Base-by-base conservation (phyloP, 2,888 invertebrate genomes). In the Fragum fragum region DNA sequence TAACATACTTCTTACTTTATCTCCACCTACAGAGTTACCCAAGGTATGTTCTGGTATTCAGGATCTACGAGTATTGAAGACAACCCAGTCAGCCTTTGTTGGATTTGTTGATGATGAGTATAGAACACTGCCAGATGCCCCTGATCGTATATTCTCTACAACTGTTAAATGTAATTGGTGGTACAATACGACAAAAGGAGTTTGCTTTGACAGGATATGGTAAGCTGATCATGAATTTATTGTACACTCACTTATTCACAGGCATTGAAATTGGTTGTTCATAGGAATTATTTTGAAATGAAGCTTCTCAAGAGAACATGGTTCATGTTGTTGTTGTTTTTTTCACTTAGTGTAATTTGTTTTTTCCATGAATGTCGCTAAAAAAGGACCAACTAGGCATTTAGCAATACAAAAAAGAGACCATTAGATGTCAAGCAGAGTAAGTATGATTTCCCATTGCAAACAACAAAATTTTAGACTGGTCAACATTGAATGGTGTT, bases 51-150 rank as follows among this genome's bases (percentile, higher is more conserved):
- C 87, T 52, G 97, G 97, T 11, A 94, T 97, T 73, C 96, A 96
- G 88, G 96, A 96, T 28, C 95, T 97, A 28, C 95, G 97, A 55
- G 96, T 97, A 0, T 94, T 97, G 83, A 97, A 97, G 94, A 97
- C 97, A 0, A 97, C 97, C 0, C 97, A 97, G 92, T 97, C 97
- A 0, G 96, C 97, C 0, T 97, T 97, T 92, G 96, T 96, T 1
- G 97, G 97, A 93, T 97, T 97, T 91, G 96, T 97, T 28, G 96
- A 96, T 92, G 97, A 97, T 91, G 97, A 97, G 90, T 97, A 96
- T 93, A 96, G 97, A 32, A 97, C 97, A 0, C 95, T 97, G 26
- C 96, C 97, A 0, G 97, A 97, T 94, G 96, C 96, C 55, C 96
- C 96, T 61, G 97, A 97, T 93, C 96, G 97, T 85, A 96, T 97